Evolutionary conservation across 1,140 invertebrate genomes (phyloP), one percentile per base, ranked within the genome.

Genomic region (Drosophila watanabei): DNA sequence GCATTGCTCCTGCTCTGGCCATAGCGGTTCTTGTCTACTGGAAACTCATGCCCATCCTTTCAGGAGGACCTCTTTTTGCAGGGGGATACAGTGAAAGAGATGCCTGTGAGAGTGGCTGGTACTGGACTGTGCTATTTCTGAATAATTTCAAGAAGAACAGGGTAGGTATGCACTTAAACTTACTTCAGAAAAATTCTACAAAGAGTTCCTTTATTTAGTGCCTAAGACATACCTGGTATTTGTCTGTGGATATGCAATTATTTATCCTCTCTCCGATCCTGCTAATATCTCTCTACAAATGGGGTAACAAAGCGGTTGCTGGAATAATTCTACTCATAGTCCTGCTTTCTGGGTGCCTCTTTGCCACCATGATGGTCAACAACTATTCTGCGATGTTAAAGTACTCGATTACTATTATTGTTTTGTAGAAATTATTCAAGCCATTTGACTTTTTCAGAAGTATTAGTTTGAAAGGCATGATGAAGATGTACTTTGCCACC

Each of bases 201-300:
- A 2, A 2, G 24, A 2, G 3, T 24, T 24, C 24, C 24, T 24
- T 24, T 24, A 24, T 60, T 92, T 39, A 97, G 97, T 98, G 97
- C 82, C 96, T 98, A 95, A 96, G 96, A 63, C 97, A 97, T 94
- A 95, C 97, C 0, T 98, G 97, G 97, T 98, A 98, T 83, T 93
- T 98, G 56, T 96, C 97, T 1, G 97, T 97, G 52, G 97, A 98
- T 83, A 97, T 97, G 72, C 97, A 98, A 91, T 94, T 98, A 39
- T 97, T 97, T 90, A 93, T 97, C 54, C 88, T 97, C 7, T 96
- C 96, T 8, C 96, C 97, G 2, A 93, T 97, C 20, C 94, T 98
- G 24, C 24, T 24, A 2, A 24, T 24, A 24, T 24, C 24, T 24
- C 24, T 24, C 24, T 24, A 24, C 3, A 24, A 24, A 24, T 24